phyloP scores from a whole-genome alignment of 2,797 vertebrate species.

The Poecilia wingei region DNA sequence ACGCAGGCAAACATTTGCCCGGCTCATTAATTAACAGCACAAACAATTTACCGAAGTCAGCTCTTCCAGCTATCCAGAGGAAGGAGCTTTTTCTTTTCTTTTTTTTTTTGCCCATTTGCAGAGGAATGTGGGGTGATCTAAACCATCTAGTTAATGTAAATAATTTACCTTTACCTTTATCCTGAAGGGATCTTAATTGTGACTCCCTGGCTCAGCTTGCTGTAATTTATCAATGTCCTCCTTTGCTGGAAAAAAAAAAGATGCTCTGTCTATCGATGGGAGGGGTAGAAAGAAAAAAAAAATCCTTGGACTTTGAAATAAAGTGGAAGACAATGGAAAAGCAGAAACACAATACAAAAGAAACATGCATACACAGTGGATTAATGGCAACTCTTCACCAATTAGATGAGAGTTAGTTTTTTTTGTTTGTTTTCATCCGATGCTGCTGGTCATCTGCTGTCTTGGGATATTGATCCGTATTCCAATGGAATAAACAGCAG shows the following conservation, averaged over 20 bases:
- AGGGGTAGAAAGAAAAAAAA: conserved; percentile 15
- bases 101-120: conserved; percentile 30
- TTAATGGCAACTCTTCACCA: conserved; percentile 72
- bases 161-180: conserved; percentile 86
- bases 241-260: conserved; percentile 68
- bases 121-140: conserved; percentile 66
- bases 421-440: conserved; percentile 62
- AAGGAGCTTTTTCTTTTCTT: not conserved
- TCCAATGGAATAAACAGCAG: conserved; percentile 57
- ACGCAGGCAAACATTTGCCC: conserved; percentile 37
- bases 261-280: conserved; percentile 45
- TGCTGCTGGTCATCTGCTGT: conserved; percentile 72
- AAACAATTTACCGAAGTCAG: conserved; percentile 67
- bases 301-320: conserved; percentile 49
- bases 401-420: conserved; percentile 57
- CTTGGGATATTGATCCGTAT: conserved; percentile 75
- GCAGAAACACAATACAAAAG: conserved; percentile 40
- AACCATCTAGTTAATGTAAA: conserved; percentile 81
- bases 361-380: conserved; percentile 50
- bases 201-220: conserved; percentile 68
- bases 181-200: conserved; percentile 88
- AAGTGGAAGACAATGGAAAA: conserved; percentile 47
- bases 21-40: conserved; percentile 75
- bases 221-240: conserved; percentile 81
- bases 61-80: conserved; percentile 43